Evolutionary conservation across 2,113 vertebrate genomes (phyloP), one percentile per base, ranked within the genome.

Genomic region (Pomatostomus ruficeps): DNA sequence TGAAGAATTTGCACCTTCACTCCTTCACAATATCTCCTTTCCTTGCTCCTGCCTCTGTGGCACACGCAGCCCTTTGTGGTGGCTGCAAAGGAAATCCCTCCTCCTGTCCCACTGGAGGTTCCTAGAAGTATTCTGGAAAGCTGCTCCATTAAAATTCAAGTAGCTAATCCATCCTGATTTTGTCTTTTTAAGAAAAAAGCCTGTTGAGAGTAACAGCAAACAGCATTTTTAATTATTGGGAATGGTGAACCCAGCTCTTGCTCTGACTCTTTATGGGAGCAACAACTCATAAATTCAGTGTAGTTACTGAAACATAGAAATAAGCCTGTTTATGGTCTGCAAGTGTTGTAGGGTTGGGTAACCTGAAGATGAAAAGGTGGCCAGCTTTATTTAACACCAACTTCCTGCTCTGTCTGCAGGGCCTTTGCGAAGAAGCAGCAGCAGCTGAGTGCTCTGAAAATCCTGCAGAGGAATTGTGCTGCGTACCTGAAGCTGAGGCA

Each of bases 351-450:
- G 48, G 28, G 15, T 6, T 73, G 38, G 35, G 10, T 36, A 48
- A 35, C 24, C 28, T 83, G 43, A 59, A 51, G 33, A 19, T 45
- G 12, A 67, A 72, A 61, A 75, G 2, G 14, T 46, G n/a, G 13
- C 63, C 21, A 66, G 48, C 68, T 85, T 12, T 43, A 33, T 78
- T 86, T 68, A 54, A 57, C 20, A 31, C 20, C 3, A 36, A 38
- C 13, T 6, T 88, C 61, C 65, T 76, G 25, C 20, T 85, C 17
- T 79, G 68, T 88, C 35, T 33, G 33, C 86, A 99, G 99, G 96
- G 99, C 99, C 55, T 99, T 99, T 92, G 98, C 99, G 67, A 99
- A 99, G 97, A 99, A 99, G 93, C 99, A 99, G 70, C 99, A 99
- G 94, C 99, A 99, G 85, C 97, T 99, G 73, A 99, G 99, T 46